Evolutionary conservation across 2,888 invertebrate species (phyloP).

Genomic region (Mantis religiosa): DNA sequence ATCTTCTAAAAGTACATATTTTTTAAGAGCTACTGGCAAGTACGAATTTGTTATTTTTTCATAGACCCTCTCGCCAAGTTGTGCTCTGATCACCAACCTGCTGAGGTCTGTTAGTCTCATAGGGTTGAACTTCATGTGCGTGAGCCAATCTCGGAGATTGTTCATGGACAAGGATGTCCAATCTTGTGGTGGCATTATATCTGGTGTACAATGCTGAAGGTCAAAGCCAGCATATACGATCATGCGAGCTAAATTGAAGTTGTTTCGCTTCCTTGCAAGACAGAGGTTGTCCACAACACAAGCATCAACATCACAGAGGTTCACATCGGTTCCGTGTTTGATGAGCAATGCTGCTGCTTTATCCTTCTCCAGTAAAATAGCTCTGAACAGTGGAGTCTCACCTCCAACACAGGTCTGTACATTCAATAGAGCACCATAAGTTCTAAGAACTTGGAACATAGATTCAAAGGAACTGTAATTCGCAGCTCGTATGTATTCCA

Average conservation of each 20-base stretch:
- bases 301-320: slow-evolving; percentile 53
- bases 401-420: slow-evolving; percentile 41
- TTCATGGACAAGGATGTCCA: slow-evolving; percentile 36
- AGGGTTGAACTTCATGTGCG: slow-evolving; percentile 48
- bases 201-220: slow-evolving; percentile 30
- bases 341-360: slow-evolving; percentile 55
- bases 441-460: slow-evolving; percentile 49
- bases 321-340: slow-evolving; percentile 60
- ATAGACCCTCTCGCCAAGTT: slow-evolving; percentile 42
- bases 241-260: slow-evolving; percentile 38
- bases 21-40: slow-evolving; percentile 54
- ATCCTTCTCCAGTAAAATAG: slow-evolving; percentile 50
- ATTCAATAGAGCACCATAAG: slow-evolving; percentile 49
- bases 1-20: slow-evolving; percentile 56
- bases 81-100: slow-evolving; percentile 53
- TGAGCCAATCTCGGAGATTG: slow-evolving; percentile 45
- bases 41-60: slow-evolving; percentile 49
- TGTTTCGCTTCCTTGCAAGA: slow-evolving; percentile 35
- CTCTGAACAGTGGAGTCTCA: slow-evolving; percentile 53
- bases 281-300: slow-evolving; percentile 42
- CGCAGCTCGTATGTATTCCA: slow-evolving; percentile 52
- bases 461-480: slow-evolving; percentile 48
- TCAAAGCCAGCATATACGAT: slow-evolving; percentile 46
- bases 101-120: slow-evolving; percentile 53
- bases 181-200: slow-evolving; percentile 18